phyloP scores from a whole-genome alignment of 2,797 vertebrate species.

The Lepilemur ruficaudatus region DNA sequence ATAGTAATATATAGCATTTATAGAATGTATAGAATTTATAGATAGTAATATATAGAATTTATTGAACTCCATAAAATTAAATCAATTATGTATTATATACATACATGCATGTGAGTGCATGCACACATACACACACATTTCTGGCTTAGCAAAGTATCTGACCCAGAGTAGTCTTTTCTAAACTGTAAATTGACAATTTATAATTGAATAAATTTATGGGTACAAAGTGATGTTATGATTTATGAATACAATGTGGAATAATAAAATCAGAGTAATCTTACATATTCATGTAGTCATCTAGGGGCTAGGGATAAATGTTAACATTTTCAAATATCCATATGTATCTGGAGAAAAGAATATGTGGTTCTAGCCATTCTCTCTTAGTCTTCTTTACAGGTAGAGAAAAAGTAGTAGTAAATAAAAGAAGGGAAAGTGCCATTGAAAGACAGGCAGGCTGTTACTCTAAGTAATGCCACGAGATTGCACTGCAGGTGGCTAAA shows the following conservation, averaged over 20 bases:
- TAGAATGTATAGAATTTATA: background rate
- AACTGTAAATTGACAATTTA: background rate
- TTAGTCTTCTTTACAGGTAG: background rate
- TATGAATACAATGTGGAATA: background rate
- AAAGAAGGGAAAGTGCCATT: background rate
- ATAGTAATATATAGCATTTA: background rate
- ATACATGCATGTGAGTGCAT: background rate
- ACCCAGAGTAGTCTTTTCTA: background rate
- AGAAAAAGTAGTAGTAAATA: background rate
- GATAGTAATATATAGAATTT: background rate
- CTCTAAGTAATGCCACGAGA: background rate
- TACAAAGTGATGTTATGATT: background rate
- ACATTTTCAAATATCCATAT: background rate
- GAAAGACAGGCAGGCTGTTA: background rate
- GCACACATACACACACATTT: background rate
- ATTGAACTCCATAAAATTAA: background rate
- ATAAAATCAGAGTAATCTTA: background rate
- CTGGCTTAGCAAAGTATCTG: background rate
- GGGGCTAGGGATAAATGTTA: background rate
- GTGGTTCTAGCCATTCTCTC: background rate
- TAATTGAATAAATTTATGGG: background rate
- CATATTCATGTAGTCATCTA: background rate
- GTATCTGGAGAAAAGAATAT: background rate
- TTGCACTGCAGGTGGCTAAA: background rate
- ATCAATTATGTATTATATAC: background rate